A percentile compares a stretch with the other conserved stretches of the same genome.
Conservation (phyloP, 1,140 invertebrate genomes). For the Cotesia vestalis region DNA sequence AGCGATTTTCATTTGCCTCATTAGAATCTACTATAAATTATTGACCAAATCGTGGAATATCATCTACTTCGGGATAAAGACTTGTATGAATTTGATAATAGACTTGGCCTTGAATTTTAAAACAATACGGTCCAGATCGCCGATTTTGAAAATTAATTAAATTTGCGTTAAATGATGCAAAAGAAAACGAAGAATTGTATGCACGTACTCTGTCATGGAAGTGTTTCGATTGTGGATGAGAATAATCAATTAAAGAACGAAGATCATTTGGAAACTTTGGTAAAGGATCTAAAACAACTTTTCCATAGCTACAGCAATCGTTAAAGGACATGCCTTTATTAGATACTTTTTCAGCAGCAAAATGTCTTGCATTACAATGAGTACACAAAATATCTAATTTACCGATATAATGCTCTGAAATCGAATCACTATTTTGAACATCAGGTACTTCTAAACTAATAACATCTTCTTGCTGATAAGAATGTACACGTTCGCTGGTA, state of each 20-base stretch:
- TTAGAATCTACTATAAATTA: constrained; percentile 29
- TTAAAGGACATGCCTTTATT: constrained; percentile 32
- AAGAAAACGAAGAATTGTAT: constrained; percentile 35
- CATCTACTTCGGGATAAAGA: constrained; percentile 27
- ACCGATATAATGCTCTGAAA: constrained; percentile 27
- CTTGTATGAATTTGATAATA: not conserved
- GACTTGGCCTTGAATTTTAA: constrained; percentile 23
- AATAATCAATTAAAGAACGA: constrained; percentile 25
- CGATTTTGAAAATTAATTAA: constrained; percentile 33
- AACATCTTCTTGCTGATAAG: too few species aligned
- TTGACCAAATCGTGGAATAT: constrained; percentile 29
- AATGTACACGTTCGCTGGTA: not conserved
- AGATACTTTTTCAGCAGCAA: constrained; percentile 32
- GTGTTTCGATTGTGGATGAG: constrained; percentile 31
- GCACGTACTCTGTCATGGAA: constrained; percentile 34
- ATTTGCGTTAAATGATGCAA: constrained; percentile 40
- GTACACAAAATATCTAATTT: constrained; percentile 25
- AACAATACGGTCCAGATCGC: constrained; percentile 18
- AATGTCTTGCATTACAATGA: constrained; percentile 34
- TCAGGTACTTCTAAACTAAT: too few species aligned
- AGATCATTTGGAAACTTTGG: constrained; percentile 26
- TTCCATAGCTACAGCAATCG: constrained; percentile 40
- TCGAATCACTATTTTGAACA: too few species aligned
- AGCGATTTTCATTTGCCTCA: constrained; percentile 13
- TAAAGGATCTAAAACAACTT: constrained; percentile 33